Base-by-base conservation (phyloP, 2,888 invertebrate genomes). In the Eupeodes latifasciatus region DNA sequence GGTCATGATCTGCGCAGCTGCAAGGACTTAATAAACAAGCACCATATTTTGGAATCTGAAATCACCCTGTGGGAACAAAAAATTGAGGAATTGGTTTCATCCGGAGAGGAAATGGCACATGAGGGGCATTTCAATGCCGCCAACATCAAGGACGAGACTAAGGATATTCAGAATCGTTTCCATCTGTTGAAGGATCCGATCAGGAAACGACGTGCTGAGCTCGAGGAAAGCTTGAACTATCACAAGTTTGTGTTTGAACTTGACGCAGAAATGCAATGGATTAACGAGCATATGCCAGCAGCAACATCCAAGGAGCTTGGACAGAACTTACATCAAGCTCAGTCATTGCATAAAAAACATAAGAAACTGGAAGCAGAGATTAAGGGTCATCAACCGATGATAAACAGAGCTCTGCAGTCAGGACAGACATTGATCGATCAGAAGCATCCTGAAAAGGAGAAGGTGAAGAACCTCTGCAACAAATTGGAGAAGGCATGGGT, bases 181-280 rank as follows among this genome's bases (percentile, higher is more conserved):
- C 95, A 95, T 89, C 95, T 95, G 44, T 94, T 99, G 57, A 95
- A 96, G 89, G 96, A 95, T 66, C 97, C 98, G 0, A 96, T 97
- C 0, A 94, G 94, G 5, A 94, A 94, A 87, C 95, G 98, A 55
- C 95, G 97, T 10, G 96, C 95, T 74, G 96, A 96, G 44, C 94
- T 99, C 36, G 97, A 98, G 91, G 97, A 98, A 92, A 96, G 97
- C 14, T 94, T 97, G 12, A 95, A 96, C 81, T 94, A 92, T 82
- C 98, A 99, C 94, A 98, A 99, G 93, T 98, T 99, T 93, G 96
- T 97, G 3, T 98, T 99, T 91, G 98, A 99, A 92, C 95, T 99
- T 66, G 97, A 98, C 67, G 96, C 97, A 1, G 99, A 99, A 93
- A 94, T 98, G 91, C 98, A 98, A 92, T 99, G 99, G 99, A 97